A percentile compares a stretch with the other conserved stretches of the same genome.
Evolutionary conservation across 2,797 vertebrate species (phyloP).

Genomic region (Ptychobarbus kaznakovi): DNA sequence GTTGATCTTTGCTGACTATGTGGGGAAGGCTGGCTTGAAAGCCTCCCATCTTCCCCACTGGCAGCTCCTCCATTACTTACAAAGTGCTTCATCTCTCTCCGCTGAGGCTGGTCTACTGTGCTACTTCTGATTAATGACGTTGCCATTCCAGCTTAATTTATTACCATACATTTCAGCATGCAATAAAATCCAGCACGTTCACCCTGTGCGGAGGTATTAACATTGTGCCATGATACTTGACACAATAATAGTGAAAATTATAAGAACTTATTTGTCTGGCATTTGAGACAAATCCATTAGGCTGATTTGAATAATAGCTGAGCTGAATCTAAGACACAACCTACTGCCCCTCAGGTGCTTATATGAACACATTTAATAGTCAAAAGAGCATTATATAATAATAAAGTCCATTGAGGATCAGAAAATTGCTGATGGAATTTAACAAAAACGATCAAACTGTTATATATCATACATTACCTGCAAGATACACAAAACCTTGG

Average conservation of each 20-base stretch:
- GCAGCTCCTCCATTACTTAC: conserved; percentile 56
- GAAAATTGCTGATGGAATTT: neutral
- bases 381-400: neutral
- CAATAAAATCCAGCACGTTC: conserved; percentile 37
- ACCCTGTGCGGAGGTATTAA: conserved; percentile 40
- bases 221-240: conserved; percentile 17
- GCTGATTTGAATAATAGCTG: conserved; percentile 25
- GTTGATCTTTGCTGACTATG: conserved; percentile 54
- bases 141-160: conserved; percentile 49
- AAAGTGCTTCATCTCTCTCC: conserved; percentile 48
- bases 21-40: conserved; percentile 48
- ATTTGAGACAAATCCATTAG: conserved; percentile 47
- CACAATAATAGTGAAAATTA: conserved; percentile 38
- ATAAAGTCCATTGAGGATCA: neutral
- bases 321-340: neutral
- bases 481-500: neutral
- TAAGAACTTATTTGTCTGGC: conserved; percentile 47
- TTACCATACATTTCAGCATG: conserved; percentile 50
- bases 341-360: neutral
- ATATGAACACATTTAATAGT: neutral
- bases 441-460: neutral
- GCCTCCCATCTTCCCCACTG: conserved; percentile 43
- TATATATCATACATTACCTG: neutral
- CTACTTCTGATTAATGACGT: conserved; percentile 55
- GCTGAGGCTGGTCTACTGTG: neutral